Evolutionary conservation across 2,888 invertebrate species (phyloP).

Genomic region (Seira ritae): DNA sequence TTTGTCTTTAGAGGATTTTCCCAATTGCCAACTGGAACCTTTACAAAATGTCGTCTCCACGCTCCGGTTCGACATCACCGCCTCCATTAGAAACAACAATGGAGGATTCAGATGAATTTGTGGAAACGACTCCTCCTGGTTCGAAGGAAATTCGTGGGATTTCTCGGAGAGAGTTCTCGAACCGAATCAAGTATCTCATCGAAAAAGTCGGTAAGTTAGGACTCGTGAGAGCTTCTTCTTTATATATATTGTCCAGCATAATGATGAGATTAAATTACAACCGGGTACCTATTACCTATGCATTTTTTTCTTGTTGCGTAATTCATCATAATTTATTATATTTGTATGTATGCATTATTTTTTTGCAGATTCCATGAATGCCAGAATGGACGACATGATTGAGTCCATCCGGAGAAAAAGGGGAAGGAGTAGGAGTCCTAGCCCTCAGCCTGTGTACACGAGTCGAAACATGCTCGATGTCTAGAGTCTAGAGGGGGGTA

Average conservation of each 20-base stretch:
- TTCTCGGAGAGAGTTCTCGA: constrained; percentile 46
- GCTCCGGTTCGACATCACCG: not conserved
- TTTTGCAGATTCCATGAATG: constrained; percentile 49
- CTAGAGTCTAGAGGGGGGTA: constrained; percentile 66
- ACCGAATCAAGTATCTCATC: constrained; percentile 29
- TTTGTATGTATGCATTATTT: not conserved
- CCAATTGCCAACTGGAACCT: too few species aligned
- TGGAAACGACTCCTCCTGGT: not conserved
- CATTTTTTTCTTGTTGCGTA: not conserved
- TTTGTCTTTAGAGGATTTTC: too few species aligned
- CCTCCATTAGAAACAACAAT: not conserved
- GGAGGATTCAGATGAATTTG: not conserved
- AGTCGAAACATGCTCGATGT: constrained; percentile 31
- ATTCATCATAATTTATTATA: not conserved
- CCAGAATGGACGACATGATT: constrained; percentile 54
- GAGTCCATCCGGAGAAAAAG: constrained; percentile 14
- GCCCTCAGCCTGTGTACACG: constrained; percentile 28
- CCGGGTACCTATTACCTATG: not conserved
- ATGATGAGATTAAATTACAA: too few species aligned
- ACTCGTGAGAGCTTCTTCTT: not conserved
- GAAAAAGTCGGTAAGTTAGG: constrained; percentile 58
- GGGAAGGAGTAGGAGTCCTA: constrained; percentile 40
- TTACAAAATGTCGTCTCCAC: too few species aligned
- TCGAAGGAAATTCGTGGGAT: constrained; percentile 40
- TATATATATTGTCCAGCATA: too few species aligned